Base-by-base conservation (phyloP, 2,797 vertebrate species). In the Tarsius wallacei region DNA sequence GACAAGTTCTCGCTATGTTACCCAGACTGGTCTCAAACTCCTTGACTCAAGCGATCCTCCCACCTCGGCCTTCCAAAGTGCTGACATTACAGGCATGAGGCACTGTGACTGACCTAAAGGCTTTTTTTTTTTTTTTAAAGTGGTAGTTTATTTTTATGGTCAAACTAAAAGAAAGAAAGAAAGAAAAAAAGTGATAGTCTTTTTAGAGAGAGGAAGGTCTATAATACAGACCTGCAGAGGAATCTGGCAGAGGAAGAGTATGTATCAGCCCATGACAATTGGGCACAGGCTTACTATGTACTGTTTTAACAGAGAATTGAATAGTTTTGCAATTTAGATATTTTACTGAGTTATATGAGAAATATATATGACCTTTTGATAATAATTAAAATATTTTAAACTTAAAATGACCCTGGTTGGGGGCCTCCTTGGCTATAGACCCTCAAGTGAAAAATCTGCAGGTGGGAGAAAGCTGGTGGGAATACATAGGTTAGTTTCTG, bases 341-440 rank as follows among this genome's bases (percentile, higher is more conserved):
- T 80, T 94, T 91, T 92, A 70, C 10, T 68, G 22, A 96, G 49
- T 93, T 95, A 36, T 74, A 87, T 83, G 64, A 90, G 14, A 61
- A 49, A 26, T 93, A 57, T 76, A 80, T 76, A 95, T 83, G 76
- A 5, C n/a, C n/a, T 77, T 87, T 87, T 49, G 80, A 70, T 33
- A 51, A 78, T 88, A 88, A 57, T 81, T 76, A 15, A 73, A 74
- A 42, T 2, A 7, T 59, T 96, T 91, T 76, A 47, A 33, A 74
- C 28, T 85, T 86, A 71, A 90, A 53, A 17, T 95, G n/a, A 88
- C 24, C 68, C 49, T 42, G 42, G 42, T 5, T 42, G 42, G 42
- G 42, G n/a, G 42, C 49, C 16, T 55, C 19, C 47, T 90, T 71
- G 47, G 7, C 78, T 81, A 10, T 59, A 87, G 84, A 95, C 33